Base-by-base conservation (phyloP, 2,888 invertebrate genomes). In the Eupithecia exiguata region DNA sequence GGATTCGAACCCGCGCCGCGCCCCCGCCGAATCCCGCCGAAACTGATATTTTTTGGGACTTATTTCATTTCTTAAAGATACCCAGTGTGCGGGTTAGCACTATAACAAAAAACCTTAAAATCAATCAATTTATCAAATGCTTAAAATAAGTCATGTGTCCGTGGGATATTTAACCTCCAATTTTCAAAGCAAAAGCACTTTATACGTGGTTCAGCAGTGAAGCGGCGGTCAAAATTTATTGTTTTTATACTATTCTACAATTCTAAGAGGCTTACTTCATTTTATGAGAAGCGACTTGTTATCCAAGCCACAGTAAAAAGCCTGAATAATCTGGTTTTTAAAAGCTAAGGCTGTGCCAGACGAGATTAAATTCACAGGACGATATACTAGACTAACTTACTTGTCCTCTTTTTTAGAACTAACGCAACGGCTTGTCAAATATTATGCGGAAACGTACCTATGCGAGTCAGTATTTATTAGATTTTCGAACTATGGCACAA, bases 281-380 rank as follows among this genome's bases (percentile, higher is more conserved):
- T 62, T 62, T 21, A 62, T 62, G 62, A 58, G 12, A 58, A 14
- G 21, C 25, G 58, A 12, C 58, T 25, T 58, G 12, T 58, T 25
- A 58, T 58, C 58, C 25, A 18, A 62, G 21, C 62, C 62, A 62
- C 62, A 62, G 14, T 58, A 62, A 84, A 82, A 82, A 80, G 71
- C 74, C 72, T 69, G 76, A 81, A 82, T 86, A 85, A 84, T 84
- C 82, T 85, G 78, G 58, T 58, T 58, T 58, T 25, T 53, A 53
- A 58, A 25, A 25, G 25, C 70, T 79, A 77, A 76, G 69, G 74
- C 68, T 25, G 14, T 21, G 36, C 35, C 36, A 65, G 49, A 70
- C 70, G 30, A 30, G 6, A 62, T 1, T 0, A 18, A 62, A 21
- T 53, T n/a, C 53, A 10, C 53, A 21, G 30, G 14, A 40, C 10